phyloP scores from a whole-genome alignment of 2,888 invertebrate genomes.

The Thyatira batis region DNA sequence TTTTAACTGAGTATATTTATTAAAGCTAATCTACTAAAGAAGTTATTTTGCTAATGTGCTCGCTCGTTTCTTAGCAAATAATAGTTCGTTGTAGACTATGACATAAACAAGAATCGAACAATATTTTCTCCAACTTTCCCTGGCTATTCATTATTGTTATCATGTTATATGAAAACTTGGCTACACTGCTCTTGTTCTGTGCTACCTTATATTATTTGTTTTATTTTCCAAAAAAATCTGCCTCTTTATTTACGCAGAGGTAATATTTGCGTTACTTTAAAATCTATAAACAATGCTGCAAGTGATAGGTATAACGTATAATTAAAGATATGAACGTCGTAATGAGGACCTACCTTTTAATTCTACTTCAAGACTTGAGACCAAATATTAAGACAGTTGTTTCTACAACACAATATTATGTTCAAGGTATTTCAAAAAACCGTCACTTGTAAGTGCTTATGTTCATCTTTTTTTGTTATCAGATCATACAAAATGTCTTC shows the following conservation, averaged over 20 bases:
- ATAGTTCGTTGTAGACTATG: constrained; percentile 34
- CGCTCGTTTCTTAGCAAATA: constrained; percentile 33
- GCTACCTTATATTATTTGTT: constrained; percentile 3
- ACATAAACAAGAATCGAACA: constrained; percentile 36
- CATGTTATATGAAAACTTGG: constrained; percentile 22
- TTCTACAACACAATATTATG: not conserved
- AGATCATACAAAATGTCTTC: constrained; percentile 62
- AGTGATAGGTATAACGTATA: too few relatives aligned
- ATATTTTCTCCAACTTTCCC: constrained; percentile 38
- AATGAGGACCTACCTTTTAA: too few relatives aligned
- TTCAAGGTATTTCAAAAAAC: not conserved
- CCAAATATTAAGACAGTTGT: not conserved
- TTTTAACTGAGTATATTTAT: constrained; percentile 10
- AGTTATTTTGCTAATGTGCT: constrained; percentile 35
- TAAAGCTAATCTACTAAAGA: constrained; percentile 35
- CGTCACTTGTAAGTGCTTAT: not conserved
- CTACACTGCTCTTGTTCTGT: constrained; percentile 1
- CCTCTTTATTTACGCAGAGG: too few relatives aligned
- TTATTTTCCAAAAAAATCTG: not conserved
- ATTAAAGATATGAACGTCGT: too few relatives aligned
- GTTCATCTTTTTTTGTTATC: constrained; percentile 32
- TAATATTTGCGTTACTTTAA: too few relatives aligned
- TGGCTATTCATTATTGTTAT: constrained; percentile 47
- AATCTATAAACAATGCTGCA: too few relatives aligned
- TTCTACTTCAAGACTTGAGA: too few relatives aligned